Evolutionary conservation across 2,888 invertebrate genomes (phyloP), one percentile per base, ranked within the genome.

Genomic region (Cantharis rufa): DNA sequence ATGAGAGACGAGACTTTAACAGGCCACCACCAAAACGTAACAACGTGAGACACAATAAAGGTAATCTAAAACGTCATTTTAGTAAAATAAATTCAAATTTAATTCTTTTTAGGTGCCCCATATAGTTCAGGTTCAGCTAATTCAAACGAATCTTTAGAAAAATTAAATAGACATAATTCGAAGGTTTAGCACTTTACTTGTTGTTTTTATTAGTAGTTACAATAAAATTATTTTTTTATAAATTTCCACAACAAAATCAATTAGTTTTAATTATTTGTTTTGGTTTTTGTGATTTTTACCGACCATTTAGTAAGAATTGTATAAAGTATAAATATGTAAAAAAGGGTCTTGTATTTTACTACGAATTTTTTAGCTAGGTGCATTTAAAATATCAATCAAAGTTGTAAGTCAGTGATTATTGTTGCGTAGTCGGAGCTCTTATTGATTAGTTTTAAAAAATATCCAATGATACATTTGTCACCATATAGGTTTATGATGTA

Each of bases 81-180:
- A 15, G 11, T n/a, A 66, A 32, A 62, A 28, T 13, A 15, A 15
- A 13, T 1, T 10, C 28, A 62, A 62, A 18, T 11, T 15, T 28
- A 32, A 48, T 61, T 79, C 83, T 80, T 78, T 84, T 69, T 89
- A 91, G 91, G 90, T 85, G 89, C 89, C 76, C 81, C 81, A 24
- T 77, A 83, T 76, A 91, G 92, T 87, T 91, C 92, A 62, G 92
- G 91, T 72, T 92, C 92, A 66, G 91, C 90, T 16, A 90, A 91
- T 85, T 92, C 92, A 68, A 90, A 91, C 77, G 92, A 92, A 85
- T 92, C 92, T 70, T 81, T 88, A 84, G 89, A 88, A 28, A 88
- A 87, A 82, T 81, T 83, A 70, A 86, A 84, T 81, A 82, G 87
- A 80, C 86, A 86, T 77, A 84, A 86, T 72, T 84, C 85, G 15